Percentiles rank a stretch among this genome's conserved stretches.
These are phyloP conservation scores for Hemibagrus guttatus DNA, from an alignment of 2,797 vertebrate species.

Conservation along the genomic window DNA sequence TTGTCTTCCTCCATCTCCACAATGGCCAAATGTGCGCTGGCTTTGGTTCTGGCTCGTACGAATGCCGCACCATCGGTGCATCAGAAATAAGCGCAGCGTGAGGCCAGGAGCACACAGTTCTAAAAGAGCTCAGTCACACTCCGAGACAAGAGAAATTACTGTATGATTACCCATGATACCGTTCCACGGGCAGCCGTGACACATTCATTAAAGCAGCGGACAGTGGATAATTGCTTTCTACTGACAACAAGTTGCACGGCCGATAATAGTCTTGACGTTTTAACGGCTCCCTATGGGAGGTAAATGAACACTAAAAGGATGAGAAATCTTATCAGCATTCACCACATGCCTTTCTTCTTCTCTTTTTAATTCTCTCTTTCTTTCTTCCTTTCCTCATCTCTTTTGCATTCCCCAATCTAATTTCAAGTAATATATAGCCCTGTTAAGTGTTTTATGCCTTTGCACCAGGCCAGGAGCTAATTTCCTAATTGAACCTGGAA, in stretches of 20 bases:
- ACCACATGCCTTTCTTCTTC: conserved; percentile 39
- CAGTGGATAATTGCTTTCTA: conserved; percentile 65
- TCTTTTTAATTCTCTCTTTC: conserved; percentile 29
- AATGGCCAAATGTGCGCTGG: background rate
- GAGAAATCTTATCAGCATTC: conserved; percentile 52
- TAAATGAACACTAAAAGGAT: conserved; percentile 58
- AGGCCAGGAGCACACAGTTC: background rate
- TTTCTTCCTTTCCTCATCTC: conserved; percentile 22
- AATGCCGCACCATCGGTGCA: background rate
- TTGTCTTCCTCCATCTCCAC: background rate
- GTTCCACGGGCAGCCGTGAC: conserved; percentile 46
- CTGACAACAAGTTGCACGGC: conserved; percentile 64
- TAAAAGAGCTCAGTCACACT: conserved; percentile 34
- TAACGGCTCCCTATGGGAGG: conserved; percentile 57
- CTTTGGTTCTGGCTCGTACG: background rate
- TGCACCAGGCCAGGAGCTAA: conserved; percentile 4
- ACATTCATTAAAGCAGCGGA: conserved; percentile 55
- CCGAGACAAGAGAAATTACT: conserved; percentile 47
- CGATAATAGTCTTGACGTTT: conserved; percentile 64
- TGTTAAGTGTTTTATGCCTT: conserved; percentile 11
- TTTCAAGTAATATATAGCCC: conserved; percentile 24
- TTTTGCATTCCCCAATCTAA: conserved; percentile 22
- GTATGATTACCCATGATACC: conserved; percentile 53
- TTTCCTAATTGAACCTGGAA: conserved; percentile 19
- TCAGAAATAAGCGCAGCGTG: conserved; percentile 23